Base-by-base conservation (phyloP, 2,113 vertebrate species). In the Hippocampus guttulatus region DNA sequence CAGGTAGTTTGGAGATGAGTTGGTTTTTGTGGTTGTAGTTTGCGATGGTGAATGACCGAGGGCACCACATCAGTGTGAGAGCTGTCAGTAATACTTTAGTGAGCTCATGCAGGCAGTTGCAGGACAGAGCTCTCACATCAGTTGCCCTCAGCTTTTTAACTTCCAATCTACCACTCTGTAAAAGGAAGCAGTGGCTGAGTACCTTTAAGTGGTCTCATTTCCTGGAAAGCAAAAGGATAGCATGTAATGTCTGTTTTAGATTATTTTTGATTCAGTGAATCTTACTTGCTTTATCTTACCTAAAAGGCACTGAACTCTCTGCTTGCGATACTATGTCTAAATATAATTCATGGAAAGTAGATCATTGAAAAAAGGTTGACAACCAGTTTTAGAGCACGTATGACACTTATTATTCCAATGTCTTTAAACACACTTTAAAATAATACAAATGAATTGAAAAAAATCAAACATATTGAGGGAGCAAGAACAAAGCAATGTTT, bases 91-190 rank as follows among this genome's bases (percentile, higher is more conserved):
- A 54, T n/a, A 54, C n/a, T n/a, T n/a, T 10, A 54, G 52, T n/a
- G 21, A 54, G 5, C 52, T 54, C 8, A 9, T 54, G 47, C 47
- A 49, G 16, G 21, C 52, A 21, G 52, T 21, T 54, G 9, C 21
- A 11, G 8, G 20, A 54, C 20, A n/a, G 21, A 54, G 52, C 52
- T 49, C n/a, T 27, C 57, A 60, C 11, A 14, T n/a, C 12, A 15
- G 25, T 27, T 25, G 12, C 8, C 63, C 78, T 85, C 84, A 84
- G 85, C 85, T 82, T 68, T 83, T 86, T 76, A 71, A 49, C 27
- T 69, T 58, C 45, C 68, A 69, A 87, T 85, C 83, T 79, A 83
- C 85, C 82, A 83, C 58, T 0, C 68, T 76, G 69, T 78, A 70
- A 57, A 45, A 49, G 33, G 15, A 81, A 77, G 78, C 62, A 67